Percentiles rank a stretch among this genome's conserved stretches.
phyloP scores from a whole-genome alignment of 2,797 vertebrate genomes.

The Poeciliopsis turneri region DNA sequence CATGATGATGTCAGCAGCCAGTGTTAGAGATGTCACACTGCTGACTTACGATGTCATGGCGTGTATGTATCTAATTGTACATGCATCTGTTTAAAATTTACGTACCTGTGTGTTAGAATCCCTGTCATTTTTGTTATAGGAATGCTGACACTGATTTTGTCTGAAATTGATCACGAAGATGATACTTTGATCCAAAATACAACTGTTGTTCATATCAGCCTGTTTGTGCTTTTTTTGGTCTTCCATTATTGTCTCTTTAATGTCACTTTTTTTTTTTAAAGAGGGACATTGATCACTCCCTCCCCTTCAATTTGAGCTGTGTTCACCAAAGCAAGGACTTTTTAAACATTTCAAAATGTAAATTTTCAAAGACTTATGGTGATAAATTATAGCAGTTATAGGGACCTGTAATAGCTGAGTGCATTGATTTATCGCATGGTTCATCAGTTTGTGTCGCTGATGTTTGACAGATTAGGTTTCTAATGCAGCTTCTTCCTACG shows the following conservation, averaged over 20 bases:
- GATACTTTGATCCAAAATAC: conserved; percentile 28
- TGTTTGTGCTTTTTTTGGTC: conserved; percentile 39
- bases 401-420: conserved; percentile 17
- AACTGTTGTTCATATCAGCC: conserved; percentile 66
- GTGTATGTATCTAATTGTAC: conserved; percentile 67
- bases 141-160: conserved; percentile 69
- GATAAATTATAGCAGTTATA: conserved; percentile 31
- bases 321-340: conserved; percentile 67
- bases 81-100: conserved; percentile 63
- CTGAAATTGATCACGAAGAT: conserved; percentile 37
- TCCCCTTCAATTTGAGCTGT: conserved; percentile 48
- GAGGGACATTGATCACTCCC: conserved; percentile 27
- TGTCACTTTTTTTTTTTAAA: rapidly evolving
- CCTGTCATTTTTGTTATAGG: conserved; percentile 58
- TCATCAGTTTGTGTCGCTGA: conserved; percentile 22
- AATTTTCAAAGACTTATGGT: conserved; percentile 32
- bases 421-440: background rate
- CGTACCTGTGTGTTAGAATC: conserved; percentile 36
- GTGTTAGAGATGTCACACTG: conserved; percentile 76
- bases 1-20: conserved; percentile 77
- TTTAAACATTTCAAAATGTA: conserved; percentile 39
- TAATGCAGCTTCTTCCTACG: background rate
- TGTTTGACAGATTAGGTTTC: conserved; percentile 14
- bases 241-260: conserved; percentile 9
- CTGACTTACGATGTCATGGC: conserved; percentile 78